Base-by-base conservation (phyloP, 1,140 invertebrate species). In the Drosophila arawakana region DNA sequence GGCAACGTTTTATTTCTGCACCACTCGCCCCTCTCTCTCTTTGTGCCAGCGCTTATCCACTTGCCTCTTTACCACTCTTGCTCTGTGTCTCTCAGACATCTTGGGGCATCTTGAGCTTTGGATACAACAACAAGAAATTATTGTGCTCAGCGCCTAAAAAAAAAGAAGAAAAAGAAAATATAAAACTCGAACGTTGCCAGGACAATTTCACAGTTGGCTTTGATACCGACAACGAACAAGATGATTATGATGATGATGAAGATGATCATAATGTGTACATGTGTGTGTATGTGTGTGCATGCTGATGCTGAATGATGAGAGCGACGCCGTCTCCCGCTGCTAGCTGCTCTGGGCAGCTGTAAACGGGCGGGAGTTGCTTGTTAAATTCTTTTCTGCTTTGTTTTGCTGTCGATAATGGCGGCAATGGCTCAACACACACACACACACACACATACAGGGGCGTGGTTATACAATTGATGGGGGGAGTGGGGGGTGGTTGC, bases 401-500 rank as follows among this genome's bases (percentile, higher is more conserved):
- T 85, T 85, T 79, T 76, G 76, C 82, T 76, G 82, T 85, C 82
- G 82, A 86, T 85, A 85, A 85, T 85, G 82, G 85, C 84, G 78
- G 74, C 77, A 73, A 78, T 71, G 65, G 69, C 76, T 41, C 65
- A 41, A 75, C 66, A 69, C 13, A 55, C 43, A 47, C 18, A 69
- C 13, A 55, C 43, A 47, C 18, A 55, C 37, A 46, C 21, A 46
- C 18, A 59, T 3, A 44, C 7, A 9, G 30, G 11, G 18, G 13
- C 66, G 35, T 8, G 11, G 13, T 30, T 13, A 52, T 10, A 21
- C 18, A 2, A 21, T 21, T 21, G 9, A 5, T 5, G 39, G 10
- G 39, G 39, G 39, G 10, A 11, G 50, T 52, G n/a, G 30, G 25
- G 25, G 21, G 50, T 46, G 15, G 15, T 35, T 68, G 49, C 71